Evolutionary conservation across 2,888 invertebrate species (phyloP), one percentile per base, ranked within the genome.

Genomic region (Alentia gelatinosa): DNA sequence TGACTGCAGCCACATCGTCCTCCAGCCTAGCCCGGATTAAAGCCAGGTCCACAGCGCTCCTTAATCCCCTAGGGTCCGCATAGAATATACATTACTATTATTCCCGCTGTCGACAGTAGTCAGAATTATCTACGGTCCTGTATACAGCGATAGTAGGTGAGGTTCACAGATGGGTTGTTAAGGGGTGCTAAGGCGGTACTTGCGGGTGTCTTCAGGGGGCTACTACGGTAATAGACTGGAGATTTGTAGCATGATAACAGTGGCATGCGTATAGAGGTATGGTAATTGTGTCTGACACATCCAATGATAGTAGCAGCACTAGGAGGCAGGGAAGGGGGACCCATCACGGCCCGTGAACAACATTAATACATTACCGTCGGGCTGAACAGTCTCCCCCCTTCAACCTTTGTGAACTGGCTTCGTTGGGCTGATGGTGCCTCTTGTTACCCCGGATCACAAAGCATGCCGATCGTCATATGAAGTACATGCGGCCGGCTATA

Each of bases 231-330:
- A 68, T 68, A 30, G 68, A 9, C 3, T 68, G 12, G 68, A 30
- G 68, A 68, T 26, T 30, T 68, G 68, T 30, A 30, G 68, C 68
- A 26, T 30, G 68, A 30, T 68, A 68, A 68, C 68, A 68, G 33
- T 30, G 30, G 26, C 1, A 4, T 68, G 56, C 30, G 26, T 26
- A 68, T 30, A 30, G 30, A n/a, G 68, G 68, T 5, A n/a, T 9
- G 15, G 63, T 68, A 68, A 68, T 68, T 68, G 68, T 68, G 68
- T 30, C 68, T 68, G 68, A 68, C 68, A 68, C 5, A 68, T 68
- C 68, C 4, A 68, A 68, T 68, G 68, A 68, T 30, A 68, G 30
- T 12, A 26, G 26, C 30, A 26, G 68, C 30, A 26, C 56, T 56
- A 68, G n/a, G n/a, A n/a, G n/a, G n/a, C n/a, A n/a, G n/a, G n/a